Evolutionary conservation across 2,888 invertebrate species (phyloP), one percentile per base, ranked within the genome.

Genomic region (Heliconius charithonia): DNA sequence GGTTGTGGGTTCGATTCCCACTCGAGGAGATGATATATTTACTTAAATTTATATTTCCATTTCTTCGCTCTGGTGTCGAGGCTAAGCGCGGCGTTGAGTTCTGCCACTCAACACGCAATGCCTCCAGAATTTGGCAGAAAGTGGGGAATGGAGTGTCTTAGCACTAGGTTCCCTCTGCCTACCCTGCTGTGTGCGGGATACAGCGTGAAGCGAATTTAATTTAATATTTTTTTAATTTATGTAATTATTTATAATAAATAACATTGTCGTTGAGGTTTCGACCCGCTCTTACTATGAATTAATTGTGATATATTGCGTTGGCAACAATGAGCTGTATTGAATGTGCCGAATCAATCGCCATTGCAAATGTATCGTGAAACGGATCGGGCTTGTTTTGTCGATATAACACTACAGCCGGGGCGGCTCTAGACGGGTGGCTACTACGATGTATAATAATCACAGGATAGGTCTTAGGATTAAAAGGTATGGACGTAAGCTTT

Each of bases 321-420:
- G 51, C 63, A 74, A 69, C 76, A 78, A 78, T 80, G 41, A 56
- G 67, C 29, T n/a, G 76, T 74, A 69, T 74, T 76, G 78, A 71
- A 78, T 78, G 73, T 76, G 70, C 75, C 63, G 69, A 78, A 80
- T 74, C 74, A 76, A 73, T 76, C 76, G 78, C 27, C 73, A 74
- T 74, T 76, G 72, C 75, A 77, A 70, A 71, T 70, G 76, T 78
- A 76, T 78, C 69, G 67, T 78, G 77, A 63, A 77, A 80, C 72
- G 56, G 80, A 80, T 78, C 75, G 73, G 62, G 72, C 76, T 37
- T 75, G 80, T 75, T 76, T 69, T 41, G 73, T 78, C 79, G 73
- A 80, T 76, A 69, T 62, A 66, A 76, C 79, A 72, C 65, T 72
- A 78, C 59, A 25, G 29, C 59, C 75, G 62, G 62, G 72, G 32